Base-by-base conservation (phyloP, 1,140 invertebrate genomes). In the Portunus trituberculatus region DNA sequence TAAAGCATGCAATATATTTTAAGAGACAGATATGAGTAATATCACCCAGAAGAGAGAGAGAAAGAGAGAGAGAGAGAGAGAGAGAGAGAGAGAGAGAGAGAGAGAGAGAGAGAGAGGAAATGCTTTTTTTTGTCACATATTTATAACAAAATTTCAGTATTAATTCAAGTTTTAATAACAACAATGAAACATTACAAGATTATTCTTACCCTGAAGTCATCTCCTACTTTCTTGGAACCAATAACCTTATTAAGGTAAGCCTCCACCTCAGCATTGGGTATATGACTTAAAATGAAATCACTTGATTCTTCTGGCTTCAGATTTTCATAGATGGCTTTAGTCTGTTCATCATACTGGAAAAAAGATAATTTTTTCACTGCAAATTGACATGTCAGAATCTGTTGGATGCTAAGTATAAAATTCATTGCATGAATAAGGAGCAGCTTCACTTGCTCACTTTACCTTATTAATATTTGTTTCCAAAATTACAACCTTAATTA, bases 181-280 rank as follows among this genome's bases (percentile, higher is more conserved):
- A 59, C 52, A 59, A 12, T 59, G 16, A 59, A 59, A n/a, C n/a
- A n/a, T 59, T 2, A 20, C 52, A 59, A 59, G 16, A 59, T 4
- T 12, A 10, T 10, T 67, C 93, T 52, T 91, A 96, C 95, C 45
- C 32, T 90, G 46, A 96, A 96, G 3, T 96, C 92, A 0, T 88
- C 31, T 2, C 28, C 45, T 0, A 76, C 25, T 4, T 96, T 93
- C 16, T 25, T 48, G 1, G 95, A 94, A 0, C 89, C 88, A 32
- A 96, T 96, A 32, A 31, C 91, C 45, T 28, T 86, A 52, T 96
- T 94, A 20, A 96, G 95, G 82, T 92, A 92, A 4, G 59, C 87
- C 76, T 96, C 95, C 32, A 94, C 91, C 48, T 91, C 48, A 14
- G 45, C 39, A 14, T 29, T 45, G 20, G 93, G 67, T 2, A 84